Evolutionary conservation across 2,888 invertebrate genomes (phyloP).

Genomic region (Strigamia maritima): DNA sequence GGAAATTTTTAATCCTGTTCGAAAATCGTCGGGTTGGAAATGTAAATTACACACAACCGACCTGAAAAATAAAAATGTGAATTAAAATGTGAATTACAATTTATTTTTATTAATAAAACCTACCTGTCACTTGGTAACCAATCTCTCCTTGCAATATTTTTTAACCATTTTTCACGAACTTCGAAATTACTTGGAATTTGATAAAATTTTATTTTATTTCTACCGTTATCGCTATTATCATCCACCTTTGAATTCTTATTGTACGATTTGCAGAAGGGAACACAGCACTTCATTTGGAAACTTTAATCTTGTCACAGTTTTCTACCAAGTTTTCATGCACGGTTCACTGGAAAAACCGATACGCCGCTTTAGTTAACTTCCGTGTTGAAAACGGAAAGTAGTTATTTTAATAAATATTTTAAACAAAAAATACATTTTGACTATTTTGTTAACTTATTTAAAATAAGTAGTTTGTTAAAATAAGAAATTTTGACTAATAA

Average conservation of each 20-base stretch:
- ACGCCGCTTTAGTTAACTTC: too few relatives aligned
- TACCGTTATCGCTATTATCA: not conserved
- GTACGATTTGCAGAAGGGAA: not conserved
- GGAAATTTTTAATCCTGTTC: slow-evolving; percentile 3
- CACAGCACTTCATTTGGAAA: not conserved
- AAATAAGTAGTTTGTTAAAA: too few relatives aligned
- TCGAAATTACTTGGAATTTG: slow-evolving; percentile 5
- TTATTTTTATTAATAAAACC: not conserved
- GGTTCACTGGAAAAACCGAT: too few relatives aligned
- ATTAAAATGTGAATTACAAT: not conserved
- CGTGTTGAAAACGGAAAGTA: too few relatives aligned
- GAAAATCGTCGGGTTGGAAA: slow-evolving; percentile 9
- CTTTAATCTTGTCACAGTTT: not conserved
- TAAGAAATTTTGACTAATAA: too few relatives aligned
- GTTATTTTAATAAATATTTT: too few relatives aligned
- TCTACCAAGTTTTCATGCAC: too few relatives aligned
- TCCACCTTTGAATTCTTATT: not conserved
- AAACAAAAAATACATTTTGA: too few relatives aligned
- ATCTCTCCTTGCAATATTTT: not conserved
- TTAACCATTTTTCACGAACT: slow-evolving; percentile 6
- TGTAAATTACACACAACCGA: not conserved
- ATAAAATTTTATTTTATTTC: slow-evolving; percentile 10
- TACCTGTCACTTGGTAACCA: slow-evolving; percentile 15
- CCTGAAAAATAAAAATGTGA: not conserved
- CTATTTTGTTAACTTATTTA: too few relatives aligned